Evolutionary conservation across 1,140 invertebrate species (phyloP).

Genomic region (Parasteatoda tepidariorum): DNA sequence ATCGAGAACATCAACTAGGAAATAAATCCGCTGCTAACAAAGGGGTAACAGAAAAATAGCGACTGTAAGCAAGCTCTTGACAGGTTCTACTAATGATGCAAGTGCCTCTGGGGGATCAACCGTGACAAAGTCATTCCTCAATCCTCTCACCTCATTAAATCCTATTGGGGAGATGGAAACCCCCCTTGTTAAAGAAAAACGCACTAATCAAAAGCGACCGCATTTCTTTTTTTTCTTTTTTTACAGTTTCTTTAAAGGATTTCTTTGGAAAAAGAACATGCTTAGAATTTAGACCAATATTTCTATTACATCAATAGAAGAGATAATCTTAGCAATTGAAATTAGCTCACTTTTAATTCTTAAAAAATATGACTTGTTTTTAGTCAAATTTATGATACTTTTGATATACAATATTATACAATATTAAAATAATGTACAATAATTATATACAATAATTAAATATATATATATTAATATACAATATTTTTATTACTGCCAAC

Average conservation of each 20-base stretch:
- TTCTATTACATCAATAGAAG: too few species aligned
- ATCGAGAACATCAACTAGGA: background rate
- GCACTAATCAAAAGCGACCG: constrained; percentile 31
- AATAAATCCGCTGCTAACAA: constrained; percentile 47
- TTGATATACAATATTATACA: too few species aligned
- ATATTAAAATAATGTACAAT: too few species aligned
- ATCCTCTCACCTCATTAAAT: constrained; percentile 33
- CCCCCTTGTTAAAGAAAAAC: constrained; percentile 13
- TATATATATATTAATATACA: too few species aligned
- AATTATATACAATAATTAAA: too few species aligned
- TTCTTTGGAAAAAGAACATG: too few species aligned
- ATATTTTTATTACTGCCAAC: too few species aligned
- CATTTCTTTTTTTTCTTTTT: constrained; percentile 5
- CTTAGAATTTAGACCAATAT: too few species aligned
- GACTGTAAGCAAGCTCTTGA: constrained; percentile 43
- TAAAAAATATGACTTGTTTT: too few species aligned
- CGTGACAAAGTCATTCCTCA: constrained; percentile 34
- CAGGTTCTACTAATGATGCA: constrained; percentile 37
- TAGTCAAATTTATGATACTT: too few species aligned
- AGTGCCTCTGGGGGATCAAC: constrained; percentile 26
- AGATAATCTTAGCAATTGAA: too few species aligned
- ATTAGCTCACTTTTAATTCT: too few species aligned
- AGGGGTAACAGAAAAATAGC: constrained; percentile 38
- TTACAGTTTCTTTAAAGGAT: background rate
- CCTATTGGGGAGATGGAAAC: constrained; percentile 4